A percentile compares a stretch with the other conserved stretches of the same genome.
phyloP scores from a whole-genome alignment of 2,797 vertebrate genomes.

The Peromyscus melanophrys region DNA sequence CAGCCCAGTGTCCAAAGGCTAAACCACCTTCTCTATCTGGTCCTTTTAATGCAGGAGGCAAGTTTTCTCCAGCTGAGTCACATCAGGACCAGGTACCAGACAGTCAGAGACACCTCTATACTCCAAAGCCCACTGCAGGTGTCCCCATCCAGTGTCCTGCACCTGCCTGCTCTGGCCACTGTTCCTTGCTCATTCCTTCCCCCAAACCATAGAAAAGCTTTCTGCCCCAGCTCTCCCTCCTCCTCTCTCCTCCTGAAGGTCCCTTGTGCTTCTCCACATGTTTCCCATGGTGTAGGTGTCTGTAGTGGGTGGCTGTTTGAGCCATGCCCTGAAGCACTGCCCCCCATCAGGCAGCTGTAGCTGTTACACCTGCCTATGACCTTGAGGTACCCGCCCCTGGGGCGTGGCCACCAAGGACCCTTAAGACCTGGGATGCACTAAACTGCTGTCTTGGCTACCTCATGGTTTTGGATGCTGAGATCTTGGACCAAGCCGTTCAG shows the following conservation, averaged over 20 bases:
- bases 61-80: neutral
- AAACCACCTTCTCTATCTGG: neutral
- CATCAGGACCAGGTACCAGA: neutral
- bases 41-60: neutral
- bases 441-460: too few relatives aligned
- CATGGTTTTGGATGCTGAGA: too few relatives aligned
- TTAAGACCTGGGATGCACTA: too few relatives aligned
- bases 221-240: neutral
- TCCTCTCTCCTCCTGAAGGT: neutral
- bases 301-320: too few relatives aligned
- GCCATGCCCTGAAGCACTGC: too few relatives aligned
- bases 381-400: too few relatives aligned
- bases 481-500: too few relatives aligned
- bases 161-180: neutral
- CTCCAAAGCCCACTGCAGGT: neutral
- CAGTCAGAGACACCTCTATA: neutral
- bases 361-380: too few relatives aligned
- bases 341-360: too few relatives aligned
- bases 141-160: too few relatives aligned
- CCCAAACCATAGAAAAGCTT: neutral
- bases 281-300: rapidly evolving
- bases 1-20: neutral
- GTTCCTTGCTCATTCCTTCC: too few relatives aligned
- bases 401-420: too few relatives aligned
- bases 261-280: neutral